Conservation (phyloP, 23 tunicate species). For the Halocynthia aurantium region DNA sequence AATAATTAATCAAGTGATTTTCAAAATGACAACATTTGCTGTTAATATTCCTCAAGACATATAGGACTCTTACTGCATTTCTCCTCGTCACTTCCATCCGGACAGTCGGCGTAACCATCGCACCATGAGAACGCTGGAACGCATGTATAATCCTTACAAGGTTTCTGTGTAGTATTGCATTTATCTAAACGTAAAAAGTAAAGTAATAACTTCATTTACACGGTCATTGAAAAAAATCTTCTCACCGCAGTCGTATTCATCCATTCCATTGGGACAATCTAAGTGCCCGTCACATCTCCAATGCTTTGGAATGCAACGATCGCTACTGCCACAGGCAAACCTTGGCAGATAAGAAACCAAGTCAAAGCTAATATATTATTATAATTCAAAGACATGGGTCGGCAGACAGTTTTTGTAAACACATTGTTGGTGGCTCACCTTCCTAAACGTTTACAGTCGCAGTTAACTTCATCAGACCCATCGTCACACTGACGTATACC, state of each 20-base stretch:
- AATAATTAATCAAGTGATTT: background rate
- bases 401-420: no score
- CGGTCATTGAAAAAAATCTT: background rate
- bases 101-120: conserved; percentile 64
- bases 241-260: conserved; percentile 60
- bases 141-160: conserved; percentile 53
- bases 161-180: conserved; percentile 33
- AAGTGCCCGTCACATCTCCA: conserved; percentile 58
- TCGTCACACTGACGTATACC: conserved; percentile 60
- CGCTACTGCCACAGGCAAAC: background rate
- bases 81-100: conserved; percentile 82
- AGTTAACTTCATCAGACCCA: conserved; percentile 66
- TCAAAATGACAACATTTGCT: no score
- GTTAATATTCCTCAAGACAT: background rate
- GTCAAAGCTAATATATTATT: background rate
- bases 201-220: background rate
- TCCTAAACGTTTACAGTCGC: conserved; percentile 34
- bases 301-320: conserved; percentile 34
- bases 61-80: conserved; percentile 53
- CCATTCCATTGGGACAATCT: conserved; percentile 69
- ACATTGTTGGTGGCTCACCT: background rate
- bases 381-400: no score
- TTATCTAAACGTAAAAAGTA: conserved; percentile 28
- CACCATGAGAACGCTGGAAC: conserved; percentile 47
- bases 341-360: background rate